These are phyloP conservation scores for Rhorus exstirpatorius DNA, from an alignment of 2,888 invertebrate genomes.

Conservation along the genomic window DNA sequence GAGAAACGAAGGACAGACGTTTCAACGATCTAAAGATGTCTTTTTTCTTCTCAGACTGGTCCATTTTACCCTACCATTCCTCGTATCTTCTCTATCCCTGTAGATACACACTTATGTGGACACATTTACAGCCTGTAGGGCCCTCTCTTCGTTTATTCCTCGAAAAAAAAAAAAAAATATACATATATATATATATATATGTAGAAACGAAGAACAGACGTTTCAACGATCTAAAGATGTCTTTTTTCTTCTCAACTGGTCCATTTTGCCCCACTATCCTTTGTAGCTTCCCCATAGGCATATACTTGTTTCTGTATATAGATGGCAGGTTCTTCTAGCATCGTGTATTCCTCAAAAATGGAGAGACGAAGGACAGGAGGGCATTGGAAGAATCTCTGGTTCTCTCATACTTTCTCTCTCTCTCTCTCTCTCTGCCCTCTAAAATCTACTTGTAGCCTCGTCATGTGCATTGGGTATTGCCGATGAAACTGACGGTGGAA, in stretches of 20 bases:
- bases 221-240: constrained; percentile 2
- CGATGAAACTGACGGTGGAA: constrained; percentile 57
- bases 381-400: constrained; percentile 24
- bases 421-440: constrained; percentile 16
- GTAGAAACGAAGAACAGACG: background rate
- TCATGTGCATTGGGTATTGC: constrained; percentile 34
- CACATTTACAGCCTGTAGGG: background rate
- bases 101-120: too few species aligned
- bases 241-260: constrained; percentile 13
- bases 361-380: constrained; percentile 50
- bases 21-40: background rate
- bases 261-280: constrained; percentile 40
- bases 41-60: constrained; percentile 16
- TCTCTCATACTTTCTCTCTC: background rate
- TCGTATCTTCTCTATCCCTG: too few species aligned
- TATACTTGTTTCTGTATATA: constrained; percentile 11
- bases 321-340: constrained; percentile 22
- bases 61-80: background rate
- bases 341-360: constrained; percentile 48
- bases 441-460: constrained; percentile 18
- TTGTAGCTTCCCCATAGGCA: background rate
- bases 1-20: background rate
- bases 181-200: too few species aligned
- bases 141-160: background rate
- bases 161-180: background rate